Evolutionary conservation across 2,113 vertebrate species (phyloP), one percentile per base, ranked within the genome.

Genomic region (Regulus satrapa): DNA sequence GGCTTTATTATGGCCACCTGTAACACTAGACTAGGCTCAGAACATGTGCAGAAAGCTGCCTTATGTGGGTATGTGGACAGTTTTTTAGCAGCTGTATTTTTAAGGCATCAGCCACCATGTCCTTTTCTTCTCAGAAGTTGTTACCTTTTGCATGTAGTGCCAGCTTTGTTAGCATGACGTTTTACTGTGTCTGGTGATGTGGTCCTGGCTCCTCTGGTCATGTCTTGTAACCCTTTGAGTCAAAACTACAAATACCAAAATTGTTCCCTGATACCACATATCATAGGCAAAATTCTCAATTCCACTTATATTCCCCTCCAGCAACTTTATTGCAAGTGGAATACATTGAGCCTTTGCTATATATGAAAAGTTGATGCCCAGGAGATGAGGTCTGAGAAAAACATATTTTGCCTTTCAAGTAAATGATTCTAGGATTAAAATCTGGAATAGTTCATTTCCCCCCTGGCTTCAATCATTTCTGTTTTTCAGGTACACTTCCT

Each of bases 401-500:
- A 85, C 77, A 54, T 89, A 85, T 71, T 95, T 94, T 95, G 71
- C 91, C 49, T 94, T 94, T 92, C 89, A 95, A 82, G 92, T 68
- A 88, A 86, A 79, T 76, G 66, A 91, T 76, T 89, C 84, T 54
- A 79, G 86, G 89, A 89, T 92, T 94, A 91, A 95, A 95, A 79
- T 85, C 66, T 45, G 29, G 54, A 80, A 51, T 72, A 78, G 73
- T 85, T 91, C 28, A 79, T 91, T 92, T 73, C 9, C 0, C 4
- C 23, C 23, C 41, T 8, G 4, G 31, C 58, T 91, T 94, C 93
- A 95, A 92, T 97, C 9, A 89, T 78, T 92, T 91, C 61, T 87
- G n/a, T 31, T 92, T 91, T 75, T 85, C 54, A 85, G 36, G 67
- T 76, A 93, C 18, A 13, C 17, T 85, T 93, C 34, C 26, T 73